Conservation (phyloP, 1,140 invertebrate species). For the Brachystomella parvula region DNA sequence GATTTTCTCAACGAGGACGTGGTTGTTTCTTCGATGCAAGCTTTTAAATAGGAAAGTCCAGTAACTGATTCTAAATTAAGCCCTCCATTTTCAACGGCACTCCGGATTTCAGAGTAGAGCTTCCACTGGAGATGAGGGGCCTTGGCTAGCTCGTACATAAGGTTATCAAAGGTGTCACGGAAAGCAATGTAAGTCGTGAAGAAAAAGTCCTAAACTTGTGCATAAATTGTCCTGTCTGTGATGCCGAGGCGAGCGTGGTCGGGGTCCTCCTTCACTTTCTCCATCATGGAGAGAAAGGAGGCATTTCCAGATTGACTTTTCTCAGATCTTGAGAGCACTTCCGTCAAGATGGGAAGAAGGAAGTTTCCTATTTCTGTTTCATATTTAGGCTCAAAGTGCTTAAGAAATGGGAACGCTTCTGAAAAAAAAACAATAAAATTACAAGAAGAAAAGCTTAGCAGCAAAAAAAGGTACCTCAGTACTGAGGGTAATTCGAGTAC, state of each 20-base stretch:
- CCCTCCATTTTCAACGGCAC: conserved; percentile 14
- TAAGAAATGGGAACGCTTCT: background rate
- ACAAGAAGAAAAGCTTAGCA: too few relatives aligned
- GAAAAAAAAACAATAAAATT: background rate
- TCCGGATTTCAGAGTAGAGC: background rate
- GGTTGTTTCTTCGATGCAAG: conserved; percentile 24
- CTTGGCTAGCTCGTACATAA: background rate
- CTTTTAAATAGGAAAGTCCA: conserved; percentile 26
- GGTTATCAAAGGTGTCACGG: too few relatives aligned
- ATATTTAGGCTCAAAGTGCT: background rate
- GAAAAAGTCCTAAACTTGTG: too few relatives aligned
- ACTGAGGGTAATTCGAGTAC: too few relatives aligned
- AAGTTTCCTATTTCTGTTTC: background rate
- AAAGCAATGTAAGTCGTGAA: too few relatives aligned
- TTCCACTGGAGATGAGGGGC: too few relatives aligned
- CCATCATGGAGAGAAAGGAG: background rate
- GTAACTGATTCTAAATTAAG: conserved; percentile 5
- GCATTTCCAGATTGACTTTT: background rate
- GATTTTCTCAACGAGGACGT: background rate
- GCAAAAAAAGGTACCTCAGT: too few relatives aligned
- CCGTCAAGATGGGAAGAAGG: background rate
- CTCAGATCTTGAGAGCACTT: background rate
- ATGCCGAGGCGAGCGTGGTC: background rate
- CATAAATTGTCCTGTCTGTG: background rate
- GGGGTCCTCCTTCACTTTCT: background rate